phyloP scores from a whole-genome alignment of 1,140 invertebrate species.

The Alviniconcha marisindica region DNA sequence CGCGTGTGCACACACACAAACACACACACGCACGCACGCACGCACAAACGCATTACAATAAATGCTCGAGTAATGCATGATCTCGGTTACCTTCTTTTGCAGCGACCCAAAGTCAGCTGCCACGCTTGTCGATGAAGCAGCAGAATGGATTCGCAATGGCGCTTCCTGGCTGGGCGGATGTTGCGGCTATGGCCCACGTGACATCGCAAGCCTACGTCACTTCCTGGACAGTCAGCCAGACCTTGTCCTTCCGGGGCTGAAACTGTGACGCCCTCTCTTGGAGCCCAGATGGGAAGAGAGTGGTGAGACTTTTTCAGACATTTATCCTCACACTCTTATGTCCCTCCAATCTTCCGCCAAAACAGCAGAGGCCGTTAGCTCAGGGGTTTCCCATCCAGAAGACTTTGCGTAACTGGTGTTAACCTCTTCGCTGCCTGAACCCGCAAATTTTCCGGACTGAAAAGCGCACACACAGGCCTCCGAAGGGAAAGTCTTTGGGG shows the following conservation, averaged over 20 bases:
- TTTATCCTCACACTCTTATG: not conserved
- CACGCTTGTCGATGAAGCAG: conserved; percentile 80
- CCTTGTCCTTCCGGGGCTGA: not conserved
- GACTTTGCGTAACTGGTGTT: not conserved
- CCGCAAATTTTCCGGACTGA: too few relatives aligned
- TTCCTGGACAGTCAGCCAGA: conserved; percentile 15
- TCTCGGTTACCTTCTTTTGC: too few relatives aligned
- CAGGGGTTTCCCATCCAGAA: not conserved
- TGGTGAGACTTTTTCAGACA: not conserved
- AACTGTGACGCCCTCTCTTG: not conserved
- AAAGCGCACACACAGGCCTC: too few relatives aligned
- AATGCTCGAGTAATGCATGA: conserved; percentile 37
- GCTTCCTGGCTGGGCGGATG: conserved; percentile 87
- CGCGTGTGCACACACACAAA: too few relatives aligned
- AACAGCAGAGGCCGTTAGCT: not conserved
- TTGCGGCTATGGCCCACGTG: conserved; percentile 83
- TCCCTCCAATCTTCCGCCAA: too few relatives aligned
- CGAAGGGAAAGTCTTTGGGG: too few relatives aligned
- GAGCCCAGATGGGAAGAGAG: not conserved
- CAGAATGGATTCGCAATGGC: conserved; percentile 84
- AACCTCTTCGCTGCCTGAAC: too few relatives aligned
- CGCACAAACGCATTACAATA: conserved; percentile 3
- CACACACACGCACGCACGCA: too few relatives aligned
- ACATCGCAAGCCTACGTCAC: conserved; percentile 76
- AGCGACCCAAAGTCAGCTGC: conserved; percentile 78